A percentile compares a stretch with the other conserved stretches of the same genome.
Conservation (phyloP, 1,140 invertebrate species). For the Drosophila truncata region DNA sequence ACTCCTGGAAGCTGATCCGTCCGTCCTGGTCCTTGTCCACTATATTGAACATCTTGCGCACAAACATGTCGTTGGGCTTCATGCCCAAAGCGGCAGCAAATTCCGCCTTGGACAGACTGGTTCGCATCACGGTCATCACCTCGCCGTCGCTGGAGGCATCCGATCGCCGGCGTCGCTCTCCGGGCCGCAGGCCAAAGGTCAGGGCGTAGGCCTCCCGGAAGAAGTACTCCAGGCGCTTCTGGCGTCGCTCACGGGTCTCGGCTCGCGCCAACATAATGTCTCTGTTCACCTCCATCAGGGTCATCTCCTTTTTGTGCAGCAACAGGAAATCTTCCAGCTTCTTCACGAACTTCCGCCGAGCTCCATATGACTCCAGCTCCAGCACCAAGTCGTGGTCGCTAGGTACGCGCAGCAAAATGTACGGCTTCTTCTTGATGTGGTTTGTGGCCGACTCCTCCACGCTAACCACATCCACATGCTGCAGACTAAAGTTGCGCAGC, state of each 20-base stretch:
- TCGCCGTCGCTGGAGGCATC: slow-evolving; percentile 93
- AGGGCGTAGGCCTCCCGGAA: slow-evolving; percentile 99
- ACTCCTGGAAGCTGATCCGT: slow-evolving; percentile 98
- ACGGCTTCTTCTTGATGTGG: slow-evolving; percentile 91
- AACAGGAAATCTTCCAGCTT: slow-evolving; percentile 94
- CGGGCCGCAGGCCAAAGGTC: slow-evolving; percentile 93
- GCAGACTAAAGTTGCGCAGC: slow-evolving; percentile 92
- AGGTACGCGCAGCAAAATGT: slow-evolving; percentile 94
- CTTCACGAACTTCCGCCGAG: slow-evolving; percentile 94
- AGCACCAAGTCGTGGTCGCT: slow-evolving; percentile 98
- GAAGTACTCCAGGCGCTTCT: slow-evolving; percentile 98
- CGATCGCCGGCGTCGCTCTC: slow-evolving; percentile 89
- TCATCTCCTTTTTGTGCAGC: slow-evolving; percentile 91
- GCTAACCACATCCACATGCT: slow-evolving; percentile 90
- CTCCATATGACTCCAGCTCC: slow-evolving; percentile 93
- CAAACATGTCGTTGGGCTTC: slow-evolving; percentile 98
- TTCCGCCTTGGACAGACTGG: slow-evolving; percentile 96
- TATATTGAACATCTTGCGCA: slow-evolving; percentile 99
- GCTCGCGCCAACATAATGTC: slow-evolving; percentile 97
- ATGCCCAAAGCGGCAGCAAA: slow-evolving; percentile 99
- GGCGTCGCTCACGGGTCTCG: slow-evolving; percentile 97
- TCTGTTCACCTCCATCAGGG: slow-evolving; percentile 86
- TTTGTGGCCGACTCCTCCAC: slow-evolving; percentile 93
- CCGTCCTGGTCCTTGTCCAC: slow-evolving; percentile 98
- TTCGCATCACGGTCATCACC: slow-evolving; percentile 96